Percentiles rank a stretch among this genome's conserved stretches.
These are phyloP conservation scores for Nemotelus pantherinus DNA, from an alignment of 2,888 invertebrate species.

Conservation along the genomic window DNA sequence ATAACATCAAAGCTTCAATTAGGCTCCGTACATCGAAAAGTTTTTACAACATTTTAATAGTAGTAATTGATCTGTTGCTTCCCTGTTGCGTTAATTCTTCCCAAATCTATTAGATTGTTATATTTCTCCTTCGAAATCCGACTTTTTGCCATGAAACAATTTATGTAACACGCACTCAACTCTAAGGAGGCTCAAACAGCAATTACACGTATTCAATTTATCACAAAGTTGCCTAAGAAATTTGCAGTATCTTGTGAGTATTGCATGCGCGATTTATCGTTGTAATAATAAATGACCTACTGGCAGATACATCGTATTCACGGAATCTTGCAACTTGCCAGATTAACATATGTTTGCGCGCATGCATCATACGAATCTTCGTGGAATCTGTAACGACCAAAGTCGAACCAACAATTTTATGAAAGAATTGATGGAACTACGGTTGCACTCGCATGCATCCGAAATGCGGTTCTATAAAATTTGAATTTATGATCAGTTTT, in stretches of 20 bases:
- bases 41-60: too few species aligned
- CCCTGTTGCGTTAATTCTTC: too few species aligned
- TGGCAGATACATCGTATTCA: background rate
- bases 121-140: background rate
- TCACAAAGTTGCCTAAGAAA: background rate
- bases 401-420: background rate
- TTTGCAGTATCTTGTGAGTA: constrained; percentile 5
- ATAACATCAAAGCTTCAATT: too few species aligned
- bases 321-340: constrained; percentile 19
- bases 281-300: constrained; percentile 20
- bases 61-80: too few species aligned
- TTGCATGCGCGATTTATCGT: constrained; percentile 16
- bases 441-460: constrained; percentile 2
- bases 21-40: too few species aligned
- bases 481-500: constrained; percentile 34
- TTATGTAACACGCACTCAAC: background rate
- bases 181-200: background rate
- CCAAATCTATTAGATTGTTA: too few species aligned
- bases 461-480: constrained; percentile 10
- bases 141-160: background rate
- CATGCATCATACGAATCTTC: background rate
- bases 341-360: constrained; percentile 5
- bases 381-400: background rate
- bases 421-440: background rate
- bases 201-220: constrained; percentile 10